Conservation (phyloP, 2,113 vertebrate species). For the Drymodes brunneopygia region DNA sequence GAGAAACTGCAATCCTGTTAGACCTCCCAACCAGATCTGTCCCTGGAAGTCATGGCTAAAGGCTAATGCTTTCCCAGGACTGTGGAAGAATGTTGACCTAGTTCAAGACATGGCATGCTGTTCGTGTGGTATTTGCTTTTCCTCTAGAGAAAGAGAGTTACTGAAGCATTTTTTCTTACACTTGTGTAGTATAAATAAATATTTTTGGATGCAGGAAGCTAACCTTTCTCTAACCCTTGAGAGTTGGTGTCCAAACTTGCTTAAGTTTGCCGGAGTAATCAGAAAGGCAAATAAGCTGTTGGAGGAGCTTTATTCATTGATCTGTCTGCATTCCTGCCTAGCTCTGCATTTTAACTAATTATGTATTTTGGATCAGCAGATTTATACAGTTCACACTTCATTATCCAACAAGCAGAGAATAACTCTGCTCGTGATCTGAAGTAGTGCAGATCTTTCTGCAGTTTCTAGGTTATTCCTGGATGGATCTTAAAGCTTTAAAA, state of each 20-base stretch:
- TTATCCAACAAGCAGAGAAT: not conserved
- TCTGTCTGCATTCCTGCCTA: conserved; percentile 19
- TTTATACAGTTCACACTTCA: conserved; percentile 26
- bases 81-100: not conserved
- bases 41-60: not conserved
- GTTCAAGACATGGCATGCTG: not conserved
- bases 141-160: not conserved
- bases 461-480: not conserved
- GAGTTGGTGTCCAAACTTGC: not conserved
- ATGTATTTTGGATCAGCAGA: conserved; percentile 8
- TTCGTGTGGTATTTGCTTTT: not conserved
- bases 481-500: not conserved
- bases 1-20: not conserved
- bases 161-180: not conserved
- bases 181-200: not conserved
- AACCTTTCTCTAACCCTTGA: not conserved
- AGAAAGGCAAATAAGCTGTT: conserved; percentile 27
- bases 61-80: not conserved
- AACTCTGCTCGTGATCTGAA: not conserved
- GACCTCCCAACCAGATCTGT: not conserved
- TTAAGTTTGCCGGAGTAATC: not conserved
- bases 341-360: not conserved
- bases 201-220: not conserved
- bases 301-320: conserved; percentile 17
- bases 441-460: not conserved